Evolutionary conservation across 2,797 vertebrate genomes (phyloP).

Genomic region (Distichodus sexfasciatus): DNA sequence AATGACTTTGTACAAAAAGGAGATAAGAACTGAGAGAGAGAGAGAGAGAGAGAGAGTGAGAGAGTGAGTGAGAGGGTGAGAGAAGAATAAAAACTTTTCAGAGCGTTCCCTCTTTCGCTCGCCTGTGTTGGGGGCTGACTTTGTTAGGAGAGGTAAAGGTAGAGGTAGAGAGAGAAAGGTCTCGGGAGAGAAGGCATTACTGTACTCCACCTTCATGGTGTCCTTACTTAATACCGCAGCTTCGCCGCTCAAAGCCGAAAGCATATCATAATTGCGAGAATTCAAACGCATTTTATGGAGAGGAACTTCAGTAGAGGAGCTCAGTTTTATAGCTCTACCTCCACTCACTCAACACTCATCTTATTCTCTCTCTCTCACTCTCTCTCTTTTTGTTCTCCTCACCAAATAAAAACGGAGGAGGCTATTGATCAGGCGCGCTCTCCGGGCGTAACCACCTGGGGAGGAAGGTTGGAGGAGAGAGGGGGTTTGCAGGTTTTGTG

Average conservation of each 20-base stretch:
- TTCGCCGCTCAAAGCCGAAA: conserved; percentile 51
- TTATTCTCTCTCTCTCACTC: conserved; percentile 55
- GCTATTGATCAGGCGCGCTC: conserved; percentile 59
- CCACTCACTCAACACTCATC: no score
- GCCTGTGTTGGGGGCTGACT: conserved; percentile 33
- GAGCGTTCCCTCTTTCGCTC: conserved; percentile 18
- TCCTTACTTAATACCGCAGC: conserved; percentile 49
- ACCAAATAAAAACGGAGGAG: conserved; percentile 68
- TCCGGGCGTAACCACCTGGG: conserved; percentile 67
- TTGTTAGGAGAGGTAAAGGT: conserved; percentile 43
- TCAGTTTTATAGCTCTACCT: conserved; percentile 49
- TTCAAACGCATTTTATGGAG: conserved; percentile 56
- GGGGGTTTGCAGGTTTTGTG: no score
- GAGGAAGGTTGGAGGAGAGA: no score
- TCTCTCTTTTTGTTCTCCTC: conserved; percentile 38
- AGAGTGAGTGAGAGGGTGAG: no score
- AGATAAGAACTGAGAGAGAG: no score
- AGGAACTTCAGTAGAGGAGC: conserved; percentile 50
- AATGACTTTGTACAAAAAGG: conserved; percentile 45
- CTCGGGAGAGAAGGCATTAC: conserved; percentile 52
- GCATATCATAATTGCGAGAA: conserved; percentile 54
- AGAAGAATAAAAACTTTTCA: conserved; percentile 23
- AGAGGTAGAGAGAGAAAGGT: conserved; percentile 40
- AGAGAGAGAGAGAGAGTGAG: no score
- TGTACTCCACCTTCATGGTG: conserved; percentile 53